Evolutionary conservation across 2,797 vertebrate genomes (phyloP).

Genomic region (Falco naumanni): DNA sequence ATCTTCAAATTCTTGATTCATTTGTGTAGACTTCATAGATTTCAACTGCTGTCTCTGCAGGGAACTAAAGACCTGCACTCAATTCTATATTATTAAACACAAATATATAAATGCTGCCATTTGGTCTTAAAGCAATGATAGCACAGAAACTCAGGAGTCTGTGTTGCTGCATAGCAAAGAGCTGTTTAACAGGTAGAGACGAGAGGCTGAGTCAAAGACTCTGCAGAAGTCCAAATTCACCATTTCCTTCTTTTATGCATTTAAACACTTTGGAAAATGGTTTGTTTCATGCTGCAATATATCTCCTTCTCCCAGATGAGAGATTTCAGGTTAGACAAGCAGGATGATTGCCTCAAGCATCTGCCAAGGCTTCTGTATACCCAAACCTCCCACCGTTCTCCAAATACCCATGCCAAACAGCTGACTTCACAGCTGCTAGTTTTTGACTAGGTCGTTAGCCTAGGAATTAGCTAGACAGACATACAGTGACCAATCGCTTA

Average conservation of each 20-base stretch:
- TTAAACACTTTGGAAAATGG: neutral
- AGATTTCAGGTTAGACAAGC: slow-evolving; percentile 21
- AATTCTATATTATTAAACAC: slow-evolving; percentile 47
- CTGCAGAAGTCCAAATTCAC: neutral
- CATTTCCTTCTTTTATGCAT: neutral
- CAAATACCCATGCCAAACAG: neutral
- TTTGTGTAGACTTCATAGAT: slow-evolving; percentile 45
- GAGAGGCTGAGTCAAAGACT: neutral
- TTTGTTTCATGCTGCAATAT: neutral
- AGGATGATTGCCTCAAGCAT: slow-evolving; percentile 17
- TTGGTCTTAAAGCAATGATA: slow-evolving; percentile 32
- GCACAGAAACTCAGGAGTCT: neutral
- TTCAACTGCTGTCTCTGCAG: slow-evolving; percentile 41
- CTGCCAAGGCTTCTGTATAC: slow-evolving; percentile 4
- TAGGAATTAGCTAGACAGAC: neutral
- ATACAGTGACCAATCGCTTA: neutral
- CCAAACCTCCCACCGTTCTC: neutral
- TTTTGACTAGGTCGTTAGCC: neutral
- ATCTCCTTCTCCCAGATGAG: neutral
- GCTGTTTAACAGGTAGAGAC: neutral
- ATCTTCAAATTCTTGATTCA: slow-evolving; percentile 43
- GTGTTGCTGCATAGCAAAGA: neutral
- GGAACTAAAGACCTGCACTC: slow-evolving; percentile 50
- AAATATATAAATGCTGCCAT: slow-evolving; percentile 43
- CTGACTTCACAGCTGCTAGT: neutral